Percentiles rank a stretch among this genome's conserved stretches.
Evolutionary conservation across 2,888 invertebrate genomes (phyloP).

Genomic region (Eupithecia insigniata): DNA sequence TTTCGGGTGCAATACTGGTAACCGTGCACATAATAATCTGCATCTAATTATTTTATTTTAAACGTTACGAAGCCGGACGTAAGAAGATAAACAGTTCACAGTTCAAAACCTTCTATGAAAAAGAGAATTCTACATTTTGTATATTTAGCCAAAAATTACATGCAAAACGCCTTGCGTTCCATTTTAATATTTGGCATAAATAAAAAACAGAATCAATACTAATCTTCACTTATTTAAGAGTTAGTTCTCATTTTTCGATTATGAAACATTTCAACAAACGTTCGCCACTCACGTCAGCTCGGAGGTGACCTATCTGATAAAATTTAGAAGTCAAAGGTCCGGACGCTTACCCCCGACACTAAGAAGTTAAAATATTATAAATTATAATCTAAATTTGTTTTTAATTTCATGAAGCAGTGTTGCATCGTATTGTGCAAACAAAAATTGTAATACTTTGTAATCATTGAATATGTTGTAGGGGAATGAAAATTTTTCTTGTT

Average conservation of each 20-base stretch:
- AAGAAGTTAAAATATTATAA: not conserved
- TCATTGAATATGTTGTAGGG: too few relatives aligned
- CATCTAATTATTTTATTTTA: too few relatives aligned
- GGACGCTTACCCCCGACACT: not conserved
- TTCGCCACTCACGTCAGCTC: not conserved
- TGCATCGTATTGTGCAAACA: not conserved
- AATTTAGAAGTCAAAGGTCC: not conserved
- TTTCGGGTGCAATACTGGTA: too few relatives aligned
- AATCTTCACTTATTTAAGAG: not conserved
- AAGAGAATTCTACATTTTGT: not conserved
- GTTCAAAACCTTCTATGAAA: not conserved
- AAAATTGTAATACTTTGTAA: not conserved
- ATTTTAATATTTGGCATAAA: too few relatives aligned
- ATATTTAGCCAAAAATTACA: too few relatives aligned
- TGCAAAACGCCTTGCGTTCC: too few relatives aligned
- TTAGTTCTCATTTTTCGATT: not conserved
- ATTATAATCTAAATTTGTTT: not conserved
- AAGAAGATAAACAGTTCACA: too few relatives aligned
- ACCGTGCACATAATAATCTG: too few relatives aligned
- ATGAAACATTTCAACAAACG: not conserved
- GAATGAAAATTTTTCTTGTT: too few relatives aligned
- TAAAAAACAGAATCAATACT: not conserved
- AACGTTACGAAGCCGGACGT: too few relatives aligned
- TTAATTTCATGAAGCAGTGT: not conserved
- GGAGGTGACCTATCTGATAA: constrained; percentile 2